Conservation (phyloP, 1,140 invertebrate genomes). For the Diorhabda carinulata region DNA sequence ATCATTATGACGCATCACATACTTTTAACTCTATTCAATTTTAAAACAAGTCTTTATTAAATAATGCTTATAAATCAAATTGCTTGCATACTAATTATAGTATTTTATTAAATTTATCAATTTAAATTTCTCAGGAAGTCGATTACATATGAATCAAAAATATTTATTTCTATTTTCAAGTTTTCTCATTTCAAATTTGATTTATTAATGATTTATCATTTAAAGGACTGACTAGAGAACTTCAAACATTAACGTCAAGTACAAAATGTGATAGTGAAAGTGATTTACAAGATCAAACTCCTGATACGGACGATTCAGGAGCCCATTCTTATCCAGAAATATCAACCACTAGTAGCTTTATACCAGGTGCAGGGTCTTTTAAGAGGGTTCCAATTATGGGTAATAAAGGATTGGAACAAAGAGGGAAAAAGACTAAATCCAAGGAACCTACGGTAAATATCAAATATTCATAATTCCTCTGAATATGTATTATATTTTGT, state of each 20-base stretch:
- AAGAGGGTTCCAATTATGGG: slow-evolving; percentile 57
- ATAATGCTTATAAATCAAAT: too few relatives aligned
- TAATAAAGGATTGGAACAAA: slow-evolving; percentile 49
- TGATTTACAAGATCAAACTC: slow-evolving; percentile 59
- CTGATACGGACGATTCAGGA: slow-evolving; percentile 63
- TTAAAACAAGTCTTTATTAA: too few relatives aligned
- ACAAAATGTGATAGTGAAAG: slow-evolving; percentile 57
- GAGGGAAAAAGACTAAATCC: slow-evolving; percentile 58
- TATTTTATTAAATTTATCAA: too few relatives aligned
- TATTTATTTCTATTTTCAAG: too few relatives aligned
- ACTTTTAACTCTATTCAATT: too few relatives aligned
- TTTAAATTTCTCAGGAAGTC: too few relatives aligned
- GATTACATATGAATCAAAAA: too few relatives aligned
- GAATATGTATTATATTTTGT: not conserved
- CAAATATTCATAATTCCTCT: slow-evolving; percentile 11
- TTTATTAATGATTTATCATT: too few relatives aligned
- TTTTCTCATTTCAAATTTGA: too few relatives aligned
- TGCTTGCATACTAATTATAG: too few relatives aligned
- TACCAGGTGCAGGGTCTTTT: slow-evolving; percentile 49
- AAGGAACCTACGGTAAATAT: slow-evolving; percentile 45
- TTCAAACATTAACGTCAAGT: slow-evolving; percentile 51
- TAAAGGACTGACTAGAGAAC: slow-evolving; percentile 51
- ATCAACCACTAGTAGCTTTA: slow-evolving; percentile 41
- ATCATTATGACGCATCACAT: too few relatives aligned
- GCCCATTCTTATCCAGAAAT: slow-evolving; percentile 52